These are phyloP conservation scores for Merodon equestris DNA, from an alignment of 2,888 invertebrate genomes.

Conservation along the genomic window DNA sequence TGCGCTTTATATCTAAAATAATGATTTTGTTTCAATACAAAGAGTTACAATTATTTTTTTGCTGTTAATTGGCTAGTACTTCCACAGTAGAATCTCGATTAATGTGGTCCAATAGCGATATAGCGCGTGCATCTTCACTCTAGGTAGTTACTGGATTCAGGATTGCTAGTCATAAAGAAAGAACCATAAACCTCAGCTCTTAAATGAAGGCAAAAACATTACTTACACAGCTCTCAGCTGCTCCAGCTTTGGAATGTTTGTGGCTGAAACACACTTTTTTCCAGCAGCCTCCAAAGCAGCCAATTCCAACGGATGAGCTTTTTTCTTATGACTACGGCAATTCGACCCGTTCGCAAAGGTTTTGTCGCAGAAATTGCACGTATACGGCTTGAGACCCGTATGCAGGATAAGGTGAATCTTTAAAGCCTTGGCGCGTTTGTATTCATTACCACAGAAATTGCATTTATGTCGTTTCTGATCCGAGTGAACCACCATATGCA, in stretches of 20 bases:
- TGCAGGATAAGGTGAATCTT: conserved; percentile 78
- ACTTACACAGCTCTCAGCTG: conserved; percentile 76
- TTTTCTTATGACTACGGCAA: conserved; percentile 78
- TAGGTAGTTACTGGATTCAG: too few relatives aligned
- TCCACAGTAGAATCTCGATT: too few relatives aligned
- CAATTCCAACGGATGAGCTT: conserved; percentile 76
- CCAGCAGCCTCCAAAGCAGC: conserved; percentile 77
- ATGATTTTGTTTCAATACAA: too few relatives aligned
- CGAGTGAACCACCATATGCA: conserved; percentile 76
- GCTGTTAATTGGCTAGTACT: too few relatives aligned
- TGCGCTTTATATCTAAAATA: too few relatives aligned
- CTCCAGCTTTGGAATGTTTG: conserved; percentile 76
- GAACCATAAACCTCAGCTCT: too few relatives aligned
- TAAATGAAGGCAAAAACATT: too few relatives aligned
- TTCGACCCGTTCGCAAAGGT: conserved; percentile 78
- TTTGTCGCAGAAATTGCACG: conserved; percentile 77
- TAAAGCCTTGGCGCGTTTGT: conserved; percentile 77
- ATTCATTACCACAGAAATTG: conserved; percentile 76
- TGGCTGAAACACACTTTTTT: conserved; percentile 71
- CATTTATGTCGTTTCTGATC: conserved; percentile 77
- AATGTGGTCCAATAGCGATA: too few relatives aligned
- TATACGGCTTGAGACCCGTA: conserved; percentile 77
- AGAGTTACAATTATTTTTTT: too few relatives aligned
- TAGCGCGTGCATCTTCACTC: too few relatives aligned
- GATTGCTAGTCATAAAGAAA: too few relatives aligned